These are phyloP conservation scores for Rhingia campestris DNA, from an alignment of 2,888 invertebrate species.

Conservation along the genomic window DNA sequence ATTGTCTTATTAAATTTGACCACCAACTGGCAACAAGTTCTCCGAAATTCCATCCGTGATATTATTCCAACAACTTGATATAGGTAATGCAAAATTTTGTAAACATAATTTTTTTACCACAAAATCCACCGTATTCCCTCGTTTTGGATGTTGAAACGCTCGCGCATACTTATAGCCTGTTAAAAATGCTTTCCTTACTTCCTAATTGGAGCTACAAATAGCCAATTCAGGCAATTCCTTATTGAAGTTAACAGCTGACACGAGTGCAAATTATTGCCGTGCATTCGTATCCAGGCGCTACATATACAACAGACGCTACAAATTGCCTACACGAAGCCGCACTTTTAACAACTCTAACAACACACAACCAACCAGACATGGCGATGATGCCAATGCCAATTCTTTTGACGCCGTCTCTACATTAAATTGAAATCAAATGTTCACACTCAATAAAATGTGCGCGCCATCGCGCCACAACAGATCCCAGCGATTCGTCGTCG, in stretches of 20 bases:
- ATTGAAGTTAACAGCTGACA: slow-evolving; percentile 67
- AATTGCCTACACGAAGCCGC: slow-evolving; percentile 62
- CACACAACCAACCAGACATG: slow-evolving; percentile 22
- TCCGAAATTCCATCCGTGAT: slow-evolving; percentile 13
- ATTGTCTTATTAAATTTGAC: slow-evolving; percentile 42
- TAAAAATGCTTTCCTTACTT: slow-evolving; percentile 56
- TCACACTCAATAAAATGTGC: slow-evolving; percentile 70
- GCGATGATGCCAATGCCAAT: slow-evolving; percentile 65
- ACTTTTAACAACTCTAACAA: slow-evolving; percentile 48
- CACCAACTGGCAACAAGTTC: slow-evolving; percentile 3
- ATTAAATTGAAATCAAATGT: slow-evolving; percentile 74
- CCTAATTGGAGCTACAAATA: slow-evolving; percentile 72
- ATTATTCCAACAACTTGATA: slow-evolving; percentile 55
- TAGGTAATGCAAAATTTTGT: slow-evolving; percentile 24
- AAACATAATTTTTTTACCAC: slow-evolving; percentile 7
- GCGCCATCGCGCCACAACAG: slow-evolving; percentile 59
- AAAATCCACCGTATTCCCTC: slow-evolving; percentile 50
- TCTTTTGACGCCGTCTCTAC: slow-evolving; percentile 62
- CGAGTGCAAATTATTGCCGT: slow-evolving; percentile 61
- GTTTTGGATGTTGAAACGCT: slow-evolving; percentile 23
- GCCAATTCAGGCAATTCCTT: slow-evolving; percentile 70
- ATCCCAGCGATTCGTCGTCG: slow-evolving; percentile 48
- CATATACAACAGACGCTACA: slow-evolving; percentile 52
- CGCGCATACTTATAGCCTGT: slow-evolving; percentile 5
- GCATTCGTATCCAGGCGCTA: slow-evolving; percentile 13